Evolutionary conservation across 2,888 invertebrate genomes (phyloP), one percentile per base, ranked within the genome.

Genomic region (Netelia fuscicornis): DNA sequence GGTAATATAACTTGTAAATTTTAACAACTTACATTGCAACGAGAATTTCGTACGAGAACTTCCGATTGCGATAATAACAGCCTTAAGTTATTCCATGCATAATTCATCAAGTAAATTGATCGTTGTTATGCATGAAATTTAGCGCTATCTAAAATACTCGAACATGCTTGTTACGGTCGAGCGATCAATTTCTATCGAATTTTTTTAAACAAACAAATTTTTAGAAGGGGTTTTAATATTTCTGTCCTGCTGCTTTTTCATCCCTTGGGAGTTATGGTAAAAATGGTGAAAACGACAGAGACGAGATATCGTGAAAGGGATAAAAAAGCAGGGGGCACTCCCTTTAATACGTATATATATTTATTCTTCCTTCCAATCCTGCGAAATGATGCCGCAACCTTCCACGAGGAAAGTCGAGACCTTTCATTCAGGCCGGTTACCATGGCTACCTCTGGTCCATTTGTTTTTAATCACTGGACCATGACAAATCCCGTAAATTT

Each of bases 401-500:
- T 78, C 62, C 37, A 70, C 64, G 60, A 76, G 65, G n/a, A 60
- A 17, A 48, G 54, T 52, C 17, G 20, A 56, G 62, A 54, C 56
- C 76, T 86, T 71, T 77, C 78, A 70, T 75, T 77, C 74, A 42
- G 56, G 60, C 81, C 65, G 17, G 89, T 91, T 86, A 81, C 90
- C 84, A 91, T 90, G 89, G 86, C 80, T 89, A 89, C 89, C 86
- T 86, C 87, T 87, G 83, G 86, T 85, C 86, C 88, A 86, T 89
- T 90, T 90, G 89, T 90, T 90, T 91, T 91, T 90, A 90, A 88
- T 90, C 90, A 87, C 85, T 88, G 89, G 87, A 90, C 89, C 87
- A 86, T 88, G 83, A 62, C 60, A 78, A 78, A 70, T 62, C 42
- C 68, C 54, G 11, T 20, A 10, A 70, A 64, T 84, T 60, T 71